A percentile compares a stretch with the other conserved stretches of the same genome.
These are phyloP conservation scores for Caerostris darwini DNA, from an alignment of 1,140 invertebrate genomes.

Conservation along the genomic window DNA sequence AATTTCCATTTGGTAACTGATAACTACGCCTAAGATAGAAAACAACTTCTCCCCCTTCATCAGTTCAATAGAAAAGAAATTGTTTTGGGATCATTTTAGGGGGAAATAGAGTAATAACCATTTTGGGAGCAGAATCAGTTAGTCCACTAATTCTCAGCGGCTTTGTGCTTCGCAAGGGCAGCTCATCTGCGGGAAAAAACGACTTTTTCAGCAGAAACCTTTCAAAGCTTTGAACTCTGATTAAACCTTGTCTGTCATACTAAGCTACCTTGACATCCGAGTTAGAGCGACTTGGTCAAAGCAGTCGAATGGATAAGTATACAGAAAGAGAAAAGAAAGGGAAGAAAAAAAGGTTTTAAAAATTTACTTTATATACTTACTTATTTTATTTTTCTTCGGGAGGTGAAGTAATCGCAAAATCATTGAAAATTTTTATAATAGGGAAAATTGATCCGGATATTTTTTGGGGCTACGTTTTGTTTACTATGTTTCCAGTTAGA, in stretches of 20 bases:
- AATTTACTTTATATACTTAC: conserved; percentile 10
- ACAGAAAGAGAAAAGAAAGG: not conserved
- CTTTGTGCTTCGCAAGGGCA: conserved; percentile 20
- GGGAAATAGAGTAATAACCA: conserved; percentile 13
- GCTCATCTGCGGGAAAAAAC: conserved; percentile 13
- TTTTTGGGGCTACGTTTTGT: not conserved
- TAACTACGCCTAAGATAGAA: not conserved
- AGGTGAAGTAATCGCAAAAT: conserved; percentile 56
- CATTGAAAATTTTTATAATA: conserved; percentile 67
- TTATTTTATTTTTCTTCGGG: conserved; percentile 48
- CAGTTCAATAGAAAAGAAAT: not conserved
- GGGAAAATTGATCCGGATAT: conserved; percentile 48
- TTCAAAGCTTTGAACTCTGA: conserved; percentile 67
- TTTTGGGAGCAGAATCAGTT: conserved; percentile 30
- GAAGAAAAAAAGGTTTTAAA: conserved; percentile 30
- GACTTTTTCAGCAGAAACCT: not conserved
- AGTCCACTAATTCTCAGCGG: conserved; percentile 44
- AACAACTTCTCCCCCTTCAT: not conserved
- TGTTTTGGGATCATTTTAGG: not conserved
- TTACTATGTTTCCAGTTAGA: not conserved
- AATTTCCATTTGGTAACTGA: not conserved
- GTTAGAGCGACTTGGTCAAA: conserved; percentile 57
- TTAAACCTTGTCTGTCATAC: conserved; percentile 73
- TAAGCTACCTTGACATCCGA: conserved; percentile 73
- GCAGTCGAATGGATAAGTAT: not conserved